These are phyloP conservation scores for Maconellicoccus hirsutus DNA, from an alignment of 1,140 invertebrate species.

Conservation along the genomic window DNA sequence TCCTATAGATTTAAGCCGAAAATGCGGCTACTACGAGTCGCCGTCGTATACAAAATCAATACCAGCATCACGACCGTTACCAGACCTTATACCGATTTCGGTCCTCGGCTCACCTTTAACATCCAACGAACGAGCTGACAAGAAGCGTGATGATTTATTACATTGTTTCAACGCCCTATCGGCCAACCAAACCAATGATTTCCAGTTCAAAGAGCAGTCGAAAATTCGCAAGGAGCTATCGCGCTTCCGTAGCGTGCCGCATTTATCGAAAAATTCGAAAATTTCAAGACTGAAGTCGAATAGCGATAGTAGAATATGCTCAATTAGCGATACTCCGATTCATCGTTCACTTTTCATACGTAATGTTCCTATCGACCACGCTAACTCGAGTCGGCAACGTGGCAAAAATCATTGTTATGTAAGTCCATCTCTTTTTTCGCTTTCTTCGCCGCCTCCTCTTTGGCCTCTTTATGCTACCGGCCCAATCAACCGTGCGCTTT, in stretches of 20 bases:
- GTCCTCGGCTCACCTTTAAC: neutral
- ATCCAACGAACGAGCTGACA: neutral
- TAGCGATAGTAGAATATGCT: neutral
- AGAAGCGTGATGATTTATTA: neutral
- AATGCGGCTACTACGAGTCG: conserved; percentile 7
- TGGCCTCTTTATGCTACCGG: neutral
- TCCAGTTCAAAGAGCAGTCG: neutral
- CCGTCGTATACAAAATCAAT: neutral
- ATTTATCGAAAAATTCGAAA: neutral
- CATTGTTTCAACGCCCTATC: neutral
- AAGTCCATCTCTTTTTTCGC: too few relatives aligned
- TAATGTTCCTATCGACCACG: neutral
- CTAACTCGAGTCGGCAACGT: neutral
- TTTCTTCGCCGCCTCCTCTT: too few relatives aligned
- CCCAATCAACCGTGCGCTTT: too few relatives aligned
- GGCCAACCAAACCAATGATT: neutral
- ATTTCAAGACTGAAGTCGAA: neutral
- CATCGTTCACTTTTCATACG: neutral
- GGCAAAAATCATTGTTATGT: neutral
- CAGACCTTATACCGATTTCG: neutral
- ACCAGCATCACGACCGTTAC: neutral
- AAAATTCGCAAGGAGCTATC: neutral
- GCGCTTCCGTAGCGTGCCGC: neutral
- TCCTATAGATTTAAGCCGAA: conserved; percentile 12
- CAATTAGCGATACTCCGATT: neutral